phyloP scores from a whole-genome alignment of 2,888 invertebrate genomes.

The Himalopsyche anomala region DNA sequence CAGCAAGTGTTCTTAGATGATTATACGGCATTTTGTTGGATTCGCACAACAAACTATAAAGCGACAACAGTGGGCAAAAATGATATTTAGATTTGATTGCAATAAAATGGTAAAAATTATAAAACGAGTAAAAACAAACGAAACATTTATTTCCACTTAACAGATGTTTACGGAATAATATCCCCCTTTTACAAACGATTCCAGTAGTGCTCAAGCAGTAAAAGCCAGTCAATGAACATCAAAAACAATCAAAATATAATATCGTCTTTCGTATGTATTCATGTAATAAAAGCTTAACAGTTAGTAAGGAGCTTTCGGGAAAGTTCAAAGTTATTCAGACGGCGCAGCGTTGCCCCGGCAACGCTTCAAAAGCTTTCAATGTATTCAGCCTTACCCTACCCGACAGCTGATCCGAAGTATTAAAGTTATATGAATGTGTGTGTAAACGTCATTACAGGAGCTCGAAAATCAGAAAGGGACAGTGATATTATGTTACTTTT shows the following conservation, averaged over 20 bases:
- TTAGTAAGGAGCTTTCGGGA: neutral
- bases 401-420: constrained; percentile 19
- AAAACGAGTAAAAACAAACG: too few relatives aligned
- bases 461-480: too few relatives aligned
- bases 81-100: too few relatives aligned
- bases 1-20: too few relatives aligned
- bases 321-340: neutral
- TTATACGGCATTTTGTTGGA: too few relatives aligned
- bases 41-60: too few relatives aligned
- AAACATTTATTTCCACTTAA: too few relatives aligned
- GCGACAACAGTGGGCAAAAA: too few relatives aligned
- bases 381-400: neutral
- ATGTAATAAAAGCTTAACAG: neutral
- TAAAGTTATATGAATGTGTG: neutral
- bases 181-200: neutral
- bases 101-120: too few relatives aligned
- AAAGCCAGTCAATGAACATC: neutral
- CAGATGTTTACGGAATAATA: too few relatives aligned
- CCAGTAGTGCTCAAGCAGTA: neutral
- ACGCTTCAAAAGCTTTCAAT: constrained; percentile 11
- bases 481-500: too few relatives aligned
- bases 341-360: neutral
- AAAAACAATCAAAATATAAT: neutral
- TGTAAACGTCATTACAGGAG: too few relatives aligned
- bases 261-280: neutral